These are phyloP conservation scores for Canis aureus DNA, from an alignment of 2,113 vertebrate species.

Conservation along the genomic window DNA sequence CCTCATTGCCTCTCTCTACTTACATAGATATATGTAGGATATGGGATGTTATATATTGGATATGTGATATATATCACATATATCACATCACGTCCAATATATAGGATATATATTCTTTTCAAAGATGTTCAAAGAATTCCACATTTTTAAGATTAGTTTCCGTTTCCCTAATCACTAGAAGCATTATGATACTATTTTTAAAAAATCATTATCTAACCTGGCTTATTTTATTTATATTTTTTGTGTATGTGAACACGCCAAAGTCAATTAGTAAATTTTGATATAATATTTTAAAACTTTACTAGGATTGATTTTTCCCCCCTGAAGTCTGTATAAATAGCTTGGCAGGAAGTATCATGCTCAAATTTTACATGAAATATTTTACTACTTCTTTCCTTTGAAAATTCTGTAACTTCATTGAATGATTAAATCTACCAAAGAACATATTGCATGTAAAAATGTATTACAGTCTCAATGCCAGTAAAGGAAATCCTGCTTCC, in stretches of 20 bases:
- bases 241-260: background rate
- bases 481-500: conserved; percentile 33
- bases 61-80: background rate
- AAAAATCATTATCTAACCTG: background rate
- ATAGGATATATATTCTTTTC: background rate
- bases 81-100: background rate
- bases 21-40: background rate
- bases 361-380: conserved; percentile 41
- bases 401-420: conserved; percentile 19
- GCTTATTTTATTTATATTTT: background rate
- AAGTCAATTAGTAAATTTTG: conserved; percentile 26
- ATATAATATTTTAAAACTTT: conserved; percentile 25
- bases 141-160: background rate
- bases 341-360: conserved; percentile 16
- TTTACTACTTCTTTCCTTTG: conserved; percentile 35
- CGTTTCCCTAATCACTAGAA: background rate
- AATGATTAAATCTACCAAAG: conserved; percentile 79
- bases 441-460: conserved; percentile 76
- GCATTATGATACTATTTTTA: background rate
- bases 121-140: background rate
- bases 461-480: conserved; percentile 55
- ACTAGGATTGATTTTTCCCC: background rate
- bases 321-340: background rate
- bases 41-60: background rate
- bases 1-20: background rate